These are phyloP conservation scores for Lochmaea capreae DNA, from an alignment of 2,888 invertebrate species.

Conservation along the genomic window DNA sequence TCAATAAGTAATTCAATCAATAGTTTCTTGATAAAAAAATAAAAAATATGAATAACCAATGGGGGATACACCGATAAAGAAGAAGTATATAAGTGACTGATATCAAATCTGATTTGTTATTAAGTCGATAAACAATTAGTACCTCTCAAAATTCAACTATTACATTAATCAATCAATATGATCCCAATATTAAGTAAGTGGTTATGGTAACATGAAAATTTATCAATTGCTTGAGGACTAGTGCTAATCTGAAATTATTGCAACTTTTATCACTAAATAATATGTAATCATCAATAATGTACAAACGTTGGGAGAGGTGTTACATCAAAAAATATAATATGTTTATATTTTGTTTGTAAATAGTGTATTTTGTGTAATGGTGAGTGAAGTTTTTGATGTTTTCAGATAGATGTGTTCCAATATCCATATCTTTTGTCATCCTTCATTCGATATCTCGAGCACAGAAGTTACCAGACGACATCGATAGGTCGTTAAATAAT, in stretches of 20 bases:
- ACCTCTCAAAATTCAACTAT: not conserved
- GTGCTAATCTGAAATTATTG: too few relatives aligned
- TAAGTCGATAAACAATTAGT: not conserved
- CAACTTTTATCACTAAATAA: too few relatives aligned
- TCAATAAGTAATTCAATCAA: too few relatives aligned
- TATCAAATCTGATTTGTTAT: not conserved
- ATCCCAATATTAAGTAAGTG: not conserved
- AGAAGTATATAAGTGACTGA: slow-evolving; percentile 1
- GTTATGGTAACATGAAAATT: not conserved
- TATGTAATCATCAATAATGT: not conserved
- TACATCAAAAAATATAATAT: too few relatives aligned
- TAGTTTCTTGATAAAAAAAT: not conserved
- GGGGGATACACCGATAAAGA: slow-evolving; percentile 7
- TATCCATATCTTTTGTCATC: not conserved
- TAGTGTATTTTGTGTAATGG: too few relatives aligned
- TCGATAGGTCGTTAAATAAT: not conserved
- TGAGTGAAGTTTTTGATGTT: too few relatives aligned
- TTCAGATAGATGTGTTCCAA: not conserved
- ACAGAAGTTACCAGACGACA: not conserved
- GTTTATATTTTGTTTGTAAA: too few relatives aligned
- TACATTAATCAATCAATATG: not conserved
- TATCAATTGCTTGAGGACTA: not conserved
- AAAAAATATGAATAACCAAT: not conserved
- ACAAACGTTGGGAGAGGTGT: too few relatives aligned
- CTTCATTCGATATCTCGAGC: not conserved